Evolutionary conservation across 2,113 vertebrate genomes (phyloP).

Genomic region (Rutilus rutilus): DNA sequence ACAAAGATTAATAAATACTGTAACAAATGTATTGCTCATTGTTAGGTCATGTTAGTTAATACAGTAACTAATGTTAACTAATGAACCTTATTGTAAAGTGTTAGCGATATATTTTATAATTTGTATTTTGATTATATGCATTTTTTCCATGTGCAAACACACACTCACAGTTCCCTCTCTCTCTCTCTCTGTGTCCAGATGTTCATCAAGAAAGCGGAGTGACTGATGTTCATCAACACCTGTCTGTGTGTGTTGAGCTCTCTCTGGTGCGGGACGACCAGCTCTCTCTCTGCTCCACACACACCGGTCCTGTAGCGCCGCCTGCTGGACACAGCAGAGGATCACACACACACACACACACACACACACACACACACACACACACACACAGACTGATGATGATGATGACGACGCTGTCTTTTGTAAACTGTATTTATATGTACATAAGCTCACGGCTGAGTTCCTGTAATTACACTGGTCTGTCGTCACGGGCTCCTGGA

Average conservation of each 20-base stretch:
- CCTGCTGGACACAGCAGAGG: slow-evolving; percentile 58
- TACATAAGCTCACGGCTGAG: slow-evolving; percentile 68
- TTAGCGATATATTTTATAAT: too few species aligned
- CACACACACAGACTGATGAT: not conserved
- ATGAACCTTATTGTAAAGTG: too few species aligned
- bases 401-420: slow-evolving; percentile 53
- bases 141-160: not conserved
- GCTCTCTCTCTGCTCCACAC: slow-evolving; percentile 49
- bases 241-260: slow-evolving; percentile 49
- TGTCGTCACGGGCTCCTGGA: slow-evolving; percentile 55
- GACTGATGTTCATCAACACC: slow-evolving; percentile 62
- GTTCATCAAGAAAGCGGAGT: slow-evolving; percentile 94
- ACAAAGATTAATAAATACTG: too few species aligned
- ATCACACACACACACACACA: not conserved
- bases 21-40: too few species aligned
- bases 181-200: slow-evolving; percentile 74
- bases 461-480: slow-evolving; percentile 72
- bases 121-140: too few species aligned
- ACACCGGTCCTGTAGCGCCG: slow-evolving; percentile 54
- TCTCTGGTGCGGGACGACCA: slow-evolving; percentile 45
- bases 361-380: not conserved
- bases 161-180: not conserved
- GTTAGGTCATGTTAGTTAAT: too few species aligned
- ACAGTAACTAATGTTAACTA: too few species aligned
- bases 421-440: slow-evolving; percentile 72